Evolutionary conservation across 2,888 invertebrate genomes (phyloP).

Genomic region (Abscondita cerata): DNA sequence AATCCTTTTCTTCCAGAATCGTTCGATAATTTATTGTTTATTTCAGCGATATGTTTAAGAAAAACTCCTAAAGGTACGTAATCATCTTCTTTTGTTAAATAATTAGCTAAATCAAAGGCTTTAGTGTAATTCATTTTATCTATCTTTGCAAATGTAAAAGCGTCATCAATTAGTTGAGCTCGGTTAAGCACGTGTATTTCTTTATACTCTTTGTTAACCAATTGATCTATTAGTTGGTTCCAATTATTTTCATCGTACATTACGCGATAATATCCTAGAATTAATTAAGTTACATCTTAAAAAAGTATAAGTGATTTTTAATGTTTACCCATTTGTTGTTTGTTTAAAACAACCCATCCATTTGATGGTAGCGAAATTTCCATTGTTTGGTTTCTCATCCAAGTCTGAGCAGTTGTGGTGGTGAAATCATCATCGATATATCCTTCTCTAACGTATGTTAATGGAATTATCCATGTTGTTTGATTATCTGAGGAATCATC

Average conservation of each 20-base stretch:
- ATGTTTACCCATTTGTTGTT: background rate
- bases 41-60: background rate
- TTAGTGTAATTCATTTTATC: background rate
- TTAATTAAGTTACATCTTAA: background rate
- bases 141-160: constrained; percentile 66
- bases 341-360: constrained; percentile 52
- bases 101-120: background rate
- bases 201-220: constrained; percentile 57
- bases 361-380: constrained; percentile 4
- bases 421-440: background rate
- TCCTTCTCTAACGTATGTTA: too few relatives aligned
- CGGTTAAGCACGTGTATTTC: constrained; percentile 70
- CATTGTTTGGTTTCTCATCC: constrained; percentile 12
- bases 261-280: constrained; percentile 69
- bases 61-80: background rate
- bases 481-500: background rate
- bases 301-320: background rate
- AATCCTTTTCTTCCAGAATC: too few relatives aligned
- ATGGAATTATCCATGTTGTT: too few relatives aligned
- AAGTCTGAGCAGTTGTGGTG: constrained; percentile 1
- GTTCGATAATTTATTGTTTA: too few relatives aligned
- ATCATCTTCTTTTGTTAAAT: background rate
- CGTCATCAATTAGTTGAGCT: constrained; percentile 79
- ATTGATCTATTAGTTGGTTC: constrained; percentile 61
- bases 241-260: constrained; percentile 75